Evolutionary conservation across 2,113 vertebrate genomes (phyloP).

Genomic region (Ranitomeya variabilis): DNA sequence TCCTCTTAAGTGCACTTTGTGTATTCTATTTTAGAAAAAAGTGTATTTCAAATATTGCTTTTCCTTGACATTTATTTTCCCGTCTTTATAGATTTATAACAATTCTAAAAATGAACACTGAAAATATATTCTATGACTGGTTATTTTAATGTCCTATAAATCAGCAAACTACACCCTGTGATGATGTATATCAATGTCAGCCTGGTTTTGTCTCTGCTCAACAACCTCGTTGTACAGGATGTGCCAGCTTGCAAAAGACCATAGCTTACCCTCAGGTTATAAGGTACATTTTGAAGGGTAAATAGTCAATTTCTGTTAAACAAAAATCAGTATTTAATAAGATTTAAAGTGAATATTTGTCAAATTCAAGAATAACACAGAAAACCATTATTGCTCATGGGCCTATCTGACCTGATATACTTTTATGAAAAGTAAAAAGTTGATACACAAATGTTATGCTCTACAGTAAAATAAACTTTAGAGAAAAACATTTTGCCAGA

Average conservation of each 20-base stretch:
- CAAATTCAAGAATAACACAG: constrained; percentile 16
- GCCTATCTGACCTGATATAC: constrained; percentile 47
- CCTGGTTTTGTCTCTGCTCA: constrained; percentile 19
- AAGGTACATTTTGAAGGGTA: constrained; percentile 45
- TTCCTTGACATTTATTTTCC: neutral
- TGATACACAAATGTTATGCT: neutral
- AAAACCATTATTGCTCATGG: constrained; percentile 26
- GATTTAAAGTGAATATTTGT: constrained; percentile 43
- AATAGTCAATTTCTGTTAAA: constrained; percentile 47
- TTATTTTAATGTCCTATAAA: constrained; percentile 19
- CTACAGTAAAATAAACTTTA: neutral
- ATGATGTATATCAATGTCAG: constrained; percentile 25
- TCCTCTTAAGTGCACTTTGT: neutral
- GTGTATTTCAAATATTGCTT: neutral
- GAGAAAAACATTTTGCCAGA: neutral
- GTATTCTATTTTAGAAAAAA: neutral
- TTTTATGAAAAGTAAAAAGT: constrained; percentile 14
- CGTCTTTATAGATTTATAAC: neutral
- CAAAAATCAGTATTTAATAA: constrained; percentile 2
- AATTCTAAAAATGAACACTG: neutral
- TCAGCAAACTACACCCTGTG: neutral
- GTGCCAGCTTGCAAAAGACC: neutral
- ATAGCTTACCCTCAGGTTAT: constrained; percentile 35
- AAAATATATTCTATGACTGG: neutral
- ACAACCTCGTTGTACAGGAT: constrained; percentile 15